phyloP scores from a whole-genome alignment of 2,888 invertebrate genomes.

The Pseudococcus viburni region DNA sequence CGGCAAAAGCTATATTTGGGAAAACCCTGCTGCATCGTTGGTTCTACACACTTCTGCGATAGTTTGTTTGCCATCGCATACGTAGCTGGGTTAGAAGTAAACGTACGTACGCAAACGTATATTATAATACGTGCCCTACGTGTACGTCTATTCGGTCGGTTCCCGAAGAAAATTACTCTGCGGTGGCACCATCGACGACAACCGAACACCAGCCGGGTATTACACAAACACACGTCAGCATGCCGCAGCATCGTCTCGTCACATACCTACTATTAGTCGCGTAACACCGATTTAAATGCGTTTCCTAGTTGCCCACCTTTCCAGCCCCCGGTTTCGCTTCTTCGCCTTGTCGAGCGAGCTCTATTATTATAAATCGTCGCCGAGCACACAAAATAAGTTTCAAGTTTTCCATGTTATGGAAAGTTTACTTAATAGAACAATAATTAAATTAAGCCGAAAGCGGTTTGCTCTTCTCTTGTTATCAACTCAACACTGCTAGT shows the following conservation, averaged over 20 bases:
- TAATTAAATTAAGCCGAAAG: conserved; percentile 55
- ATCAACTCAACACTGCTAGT: conserved; percentile 38
- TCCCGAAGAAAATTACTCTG: not conserved
- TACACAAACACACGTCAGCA: not conserved
- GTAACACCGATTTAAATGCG: not conserved
- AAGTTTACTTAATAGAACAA: conserved; percentile 57
- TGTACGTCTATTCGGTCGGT: not conserved
- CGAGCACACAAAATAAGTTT: conserved; percentile 48
- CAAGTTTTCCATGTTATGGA: conserved; percentile 51
- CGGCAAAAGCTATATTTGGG: not conserved
- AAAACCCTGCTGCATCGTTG: not conserved
- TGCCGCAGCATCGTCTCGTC: not conserved
- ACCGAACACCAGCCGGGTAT: not conserved
- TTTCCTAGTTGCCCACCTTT: not conserved
- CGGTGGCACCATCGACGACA: not conserved
- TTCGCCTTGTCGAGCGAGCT: not conserved
- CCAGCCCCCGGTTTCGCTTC: not conserved
- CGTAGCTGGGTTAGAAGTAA: too few species aligned
- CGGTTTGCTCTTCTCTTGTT: conserved; percentile 48
- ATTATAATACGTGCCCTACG: too few species aligned
- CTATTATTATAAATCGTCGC: conserved; percentile 57
- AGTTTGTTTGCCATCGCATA: not conserved
- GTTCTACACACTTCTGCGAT: not conserved
- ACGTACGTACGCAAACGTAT: too few species aligned
- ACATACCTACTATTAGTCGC: not conserved